Evolutionary conservation across 53 echinoderm and acorn worm genomes (phyloP).

Genomic region (Holothuria leucospilota): DNA sequence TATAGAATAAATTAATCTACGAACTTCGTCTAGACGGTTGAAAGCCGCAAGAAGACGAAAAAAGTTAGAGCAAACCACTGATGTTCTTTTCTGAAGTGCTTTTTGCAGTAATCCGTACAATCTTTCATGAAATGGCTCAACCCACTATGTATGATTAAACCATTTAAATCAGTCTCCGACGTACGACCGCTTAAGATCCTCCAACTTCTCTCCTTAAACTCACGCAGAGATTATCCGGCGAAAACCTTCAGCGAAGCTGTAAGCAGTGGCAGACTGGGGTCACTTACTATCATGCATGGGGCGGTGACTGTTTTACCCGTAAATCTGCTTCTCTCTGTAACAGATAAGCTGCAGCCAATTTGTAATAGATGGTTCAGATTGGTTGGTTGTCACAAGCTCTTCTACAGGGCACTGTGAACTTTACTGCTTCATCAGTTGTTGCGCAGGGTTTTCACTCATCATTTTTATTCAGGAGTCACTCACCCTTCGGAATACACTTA

Average conservation of each 20-base stretch:
- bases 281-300: not conserved
- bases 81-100: not conserved
- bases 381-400: not conserved
- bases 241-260: conserved; percentile 20
- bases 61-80: not conserved
- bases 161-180: not conserved
- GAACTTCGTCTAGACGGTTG: not conserved
- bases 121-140: conserved; percentile 35
- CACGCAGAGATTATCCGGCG: not conserved
- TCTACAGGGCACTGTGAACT: conserved; percentile 10
- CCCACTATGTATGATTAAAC: conserved; percentile 17
- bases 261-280: not conserved
- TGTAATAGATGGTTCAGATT: too few species aligned
- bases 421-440: not conserved
- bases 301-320: too few species aligned
- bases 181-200: not conserved
- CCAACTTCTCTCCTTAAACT: conserved; percentile 8
- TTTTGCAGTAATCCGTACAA: not conserved
- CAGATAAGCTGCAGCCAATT: too few species aligned
- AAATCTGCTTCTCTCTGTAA: too few species aligned
- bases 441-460: not conserved
- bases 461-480: too few species aligned
- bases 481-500: too few species aligned
- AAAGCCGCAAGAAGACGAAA: not conserved
- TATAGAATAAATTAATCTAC: not conserved